These are phyloP conservation scores for Agonopterix arenella DNA, from an alignment of 2,888 invertebrate species.

Conservation along the genomic window DNA sequence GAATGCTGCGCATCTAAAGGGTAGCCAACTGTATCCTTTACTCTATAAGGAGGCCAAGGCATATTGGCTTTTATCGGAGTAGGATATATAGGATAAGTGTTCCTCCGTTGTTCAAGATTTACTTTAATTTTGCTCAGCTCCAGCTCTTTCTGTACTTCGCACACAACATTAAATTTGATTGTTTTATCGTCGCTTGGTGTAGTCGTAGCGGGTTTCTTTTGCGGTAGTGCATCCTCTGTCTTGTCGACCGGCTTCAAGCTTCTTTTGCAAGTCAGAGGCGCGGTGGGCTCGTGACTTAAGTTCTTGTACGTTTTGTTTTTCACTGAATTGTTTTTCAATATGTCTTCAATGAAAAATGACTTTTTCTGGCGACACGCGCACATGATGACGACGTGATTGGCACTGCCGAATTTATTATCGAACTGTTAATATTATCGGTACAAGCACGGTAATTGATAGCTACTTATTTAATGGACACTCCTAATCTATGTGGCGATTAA, in stretches of 20 bases:
- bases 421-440: slow-evolving; percentile 40
- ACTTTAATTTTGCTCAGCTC: slow-evolving; percentile 30
- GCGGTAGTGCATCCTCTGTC: slow-evolving; percentile 3
- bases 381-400: slow-evolving; percentile 45
- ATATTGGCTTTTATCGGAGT: slow-evolving; percentile 48
- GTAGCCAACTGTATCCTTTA: slow-evolving; percentile 34
- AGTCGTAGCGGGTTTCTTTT: slow-evolving; percentile 5
- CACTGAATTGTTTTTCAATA: slow-evolving; percentile 38
- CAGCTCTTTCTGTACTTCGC: slow-evolving; percentile 40
- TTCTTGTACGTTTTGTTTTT: slow-evolving; percentile 44
- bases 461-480: slow-evolving; percentile 66
- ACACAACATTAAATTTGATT: slow-evolving; percentile 29
- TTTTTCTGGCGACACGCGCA: slow-evolving; percentile 66
- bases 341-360: slow-evolving; percentile 63
- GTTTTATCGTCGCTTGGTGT: slow-evolving; percentile 16
- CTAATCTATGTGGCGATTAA: slow-evolving; percentile 51
- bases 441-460: slow-evolving; percentile 65
- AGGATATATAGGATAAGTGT: slow-evolving; percentile 58
- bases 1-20: slow-evolving; percentile 31
- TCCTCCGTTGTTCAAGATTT: slow-evolving; percentile 45
- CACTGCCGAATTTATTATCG: slow-evolving; percentile 64
- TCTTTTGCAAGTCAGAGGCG: slow-evolving; percentile 33
- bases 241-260: slow-evolving; percentile 6
- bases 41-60: slow-evolving; percentile 41
- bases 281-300: slow-evolving; percentile 40